Evolutionary conservation across 1,140 invertebrate species (phyloP).

Genomic region (Listronotus oregonensis): DNA sequence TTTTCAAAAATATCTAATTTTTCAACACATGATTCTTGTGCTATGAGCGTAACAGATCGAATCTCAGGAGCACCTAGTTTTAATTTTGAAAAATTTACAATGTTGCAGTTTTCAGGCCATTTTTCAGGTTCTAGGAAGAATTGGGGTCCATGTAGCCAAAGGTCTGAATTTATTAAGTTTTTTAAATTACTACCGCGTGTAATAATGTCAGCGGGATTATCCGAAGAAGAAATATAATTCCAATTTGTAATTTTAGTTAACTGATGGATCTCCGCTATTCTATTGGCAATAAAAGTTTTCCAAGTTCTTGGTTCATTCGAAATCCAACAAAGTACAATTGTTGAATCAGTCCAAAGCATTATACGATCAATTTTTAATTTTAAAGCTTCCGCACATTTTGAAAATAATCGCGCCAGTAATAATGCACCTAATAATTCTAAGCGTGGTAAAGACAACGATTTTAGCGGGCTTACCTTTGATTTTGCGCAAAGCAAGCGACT

Average conservation of each 20-base stretch:
- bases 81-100: background rate
- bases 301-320: background rate
- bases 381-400: background rate
- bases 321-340: slow-evolving; percentile 32
- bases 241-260: no score
- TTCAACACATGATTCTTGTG: background rate
- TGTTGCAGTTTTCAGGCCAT: background rate
- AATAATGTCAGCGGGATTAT: slow-evolving; percentile 57
- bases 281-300: slow-evolving; percentile 27
- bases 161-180: slow-evolving; percentile 5
- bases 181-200: slow-evolving; percentile 48
- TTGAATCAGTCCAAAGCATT: slow-evolving; percentile 28
- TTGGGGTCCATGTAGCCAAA: slow-evolving; percentile 34
- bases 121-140: background rate
- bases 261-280: slow-evolving; percentile 15
- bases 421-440: slow-evolving; percentile 22
- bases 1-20: slow-evolving; percentile 7
- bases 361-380: background rate
- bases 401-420: slow-evolving; percentile 11
- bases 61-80: background rate
- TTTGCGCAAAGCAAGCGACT: slow-evolving; percentile 31
- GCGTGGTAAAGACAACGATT: slow-evolving; percentile 18
- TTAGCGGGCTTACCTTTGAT: slow-evolving; percentile 26
- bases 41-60: background rate
- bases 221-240: background rate